A percentile compares a stretch with the other conserved stretches of the same genome.
phyloP scores from a whole-genome alignment of 2,797 vertebrate genomes.

The Hoplostethus atlanticus region DNA sequence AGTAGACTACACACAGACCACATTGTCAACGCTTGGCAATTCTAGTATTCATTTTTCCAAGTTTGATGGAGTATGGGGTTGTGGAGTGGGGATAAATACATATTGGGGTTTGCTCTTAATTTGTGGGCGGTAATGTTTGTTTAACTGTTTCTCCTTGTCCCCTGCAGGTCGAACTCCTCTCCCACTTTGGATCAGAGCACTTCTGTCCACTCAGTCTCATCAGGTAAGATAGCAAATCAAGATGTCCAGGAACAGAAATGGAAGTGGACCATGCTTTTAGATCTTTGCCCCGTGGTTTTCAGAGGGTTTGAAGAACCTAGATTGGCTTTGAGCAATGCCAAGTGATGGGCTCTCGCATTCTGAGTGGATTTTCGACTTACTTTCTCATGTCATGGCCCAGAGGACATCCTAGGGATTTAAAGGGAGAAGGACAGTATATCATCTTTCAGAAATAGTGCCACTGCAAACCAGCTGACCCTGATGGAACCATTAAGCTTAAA shows the following conservation, averaged over 20 bases:
- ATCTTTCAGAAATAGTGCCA: neutral
- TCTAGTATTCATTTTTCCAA: constrained; percentile 3
- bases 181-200: constrained; percentile 97
- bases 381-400: neutral
- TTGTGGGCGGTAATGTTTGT: neutral
- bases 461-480: neutral
- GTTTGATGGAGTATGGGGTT: constrained; percentile 43
- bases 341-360: neutral
- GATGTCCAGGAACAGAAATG: no score
- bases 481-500: neutral
- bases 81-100: constrained; percentile 20
- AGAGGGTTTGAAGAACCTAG: neutral
- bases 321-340: neutral
- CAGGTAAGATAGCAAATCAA: constrained; percentile 84
- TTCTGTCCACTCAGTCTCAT: constrained; percentile 98
- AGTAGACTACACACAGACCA: constrained; percentile 20
- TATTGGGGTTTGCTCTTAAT: constrained; percentile 4
- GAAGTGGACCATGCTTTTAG: neutral
- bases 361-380: neutral
- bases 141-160: constrained; percentile 33
- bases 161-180: constrained; percentile 93
- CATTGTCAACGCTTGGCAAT: constrained; percentile 12
- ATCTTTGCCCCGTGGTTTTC: neutral
- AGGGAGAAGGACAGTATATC: neutral
- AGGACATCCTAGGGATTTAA: no score